Percentiles rank a stretch among this genome's conserved stretches.
phyloP scores from a whole-genome alignment of 2,888 invertebrate genomes.

The Himalopsyche japonica region DNA sequence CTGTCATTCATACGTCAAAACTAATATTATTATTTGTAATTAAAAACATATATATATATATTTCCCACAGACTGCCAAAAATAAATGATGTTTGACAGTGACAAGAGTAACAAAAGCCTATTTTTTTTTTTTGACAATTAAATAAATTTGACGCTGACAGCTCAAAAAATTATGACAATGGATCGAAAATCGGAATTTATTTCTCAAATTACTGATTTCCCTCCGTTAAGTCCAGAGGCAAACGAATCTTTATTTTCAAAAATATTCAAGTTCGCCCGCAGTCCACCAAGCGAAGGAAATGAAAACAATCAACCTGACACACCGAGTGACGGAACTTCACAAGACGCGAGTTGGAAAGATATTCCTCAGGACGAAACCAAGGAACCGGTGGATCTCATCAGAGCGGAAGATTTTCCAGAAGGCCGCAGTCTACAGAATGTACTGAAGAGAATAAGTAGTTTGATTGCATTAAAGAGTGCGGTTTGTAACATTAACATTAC shows the following conservation, averaged over 20 bases:
- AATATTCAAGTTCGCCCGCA: conserved; percentile 71
- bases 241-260: conserved; percentile 75
- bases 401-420: conserved; percentile 62
- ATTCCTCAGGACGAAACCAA: conserved; percentile 45
- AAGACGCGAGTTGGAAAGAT: conserved; percentile 1
- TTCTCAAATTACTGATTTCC: conserved; percentile 57
- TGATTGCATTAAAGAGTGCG: conserved; percentile 78
- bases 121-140: no score
- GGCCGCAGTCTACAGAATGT: conserved; percentile 85
- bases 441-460: conserved; percentile 82
- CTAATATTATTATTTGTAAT: background rate
- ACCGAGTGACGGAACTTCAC: conserved; percentile 26
- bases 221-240: conserved; percentile 73
- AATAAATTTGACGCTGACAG: no score
- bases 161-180: conserved; percentile 9
- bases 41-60: background rate
- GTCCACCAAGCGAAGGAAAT: conserved; percentile 50
- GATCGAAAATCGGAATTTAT: conserved; percentile 33
- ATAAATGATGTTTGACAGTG: no score
- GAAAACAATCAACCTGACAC: conserved; percentile 44
- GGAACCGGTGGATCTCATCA: conserved; percentile 47
- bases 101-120: no score
- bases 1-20: background rate
- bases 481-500: conserved; percentile 57
- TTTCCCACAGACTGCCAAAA: background rate